Evolutionary conservation across 2,113 vertebrate species (phyloP), one percentile per base, ranked within the genome.

Genomic region (Pipa parva): DNA sequence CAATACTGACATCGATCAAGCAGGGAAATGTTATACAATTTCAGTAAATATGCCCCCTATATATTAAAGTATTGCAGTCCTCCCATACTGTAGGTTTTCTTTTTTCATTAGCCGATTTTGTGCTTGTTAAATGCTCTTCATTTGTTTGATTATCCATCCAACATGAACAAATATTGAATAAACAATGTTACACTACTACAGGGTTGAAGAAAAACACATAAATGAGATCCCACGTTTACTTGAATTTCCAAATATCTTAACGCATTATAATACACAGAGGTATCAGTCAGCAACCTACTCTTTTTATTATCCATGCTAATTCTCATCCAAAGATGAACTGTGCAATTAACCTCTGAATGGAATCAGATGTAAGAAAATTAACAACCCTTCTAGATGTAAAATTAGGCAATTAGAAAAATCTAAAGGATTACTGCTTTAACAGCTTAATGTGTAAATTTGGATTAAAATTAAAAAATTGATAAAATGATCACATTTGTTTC

Each of bases 331-430:
- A 7, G 15, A 31, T 29, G 28, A n/a, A 56, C 4, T 1, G 52
- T 8, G 20, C 31, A 17, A 56, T 56, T 56, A 56, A 29, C 52
- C 52, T 56, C 50, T 54, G 26, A 56, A 29, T 56, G 50, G 12
- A 26, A 56, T 10, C 15, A 20, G 11, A 56, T 18, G 27, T 18
- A 20, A 56, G 52, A 4, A 31, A 29, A 56, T 31, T 56, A 56
- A 7, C 13, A 54, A 27, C 28, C 52, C 28, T 18, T 56, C 24
- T 50, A 24, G 20, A 56, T 22, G n/a, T 31, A 28, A 29, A n/a
- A 56, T 28, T 52, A 26, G 22, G 13, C 12, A 29, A 28, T 56
- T 56, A 29, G 52, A 56, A 56, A n/a, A 56, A 29, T 56, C 25
- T n/a, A 55, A 18, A 24, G 15, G 7, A 27, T n/a, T n/a, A 12